These are phyloP conservation scores for Diogma glabrata DNA, from an alignment of 2,888 invertebrate species.

Conservation along the genomic window DNA sequence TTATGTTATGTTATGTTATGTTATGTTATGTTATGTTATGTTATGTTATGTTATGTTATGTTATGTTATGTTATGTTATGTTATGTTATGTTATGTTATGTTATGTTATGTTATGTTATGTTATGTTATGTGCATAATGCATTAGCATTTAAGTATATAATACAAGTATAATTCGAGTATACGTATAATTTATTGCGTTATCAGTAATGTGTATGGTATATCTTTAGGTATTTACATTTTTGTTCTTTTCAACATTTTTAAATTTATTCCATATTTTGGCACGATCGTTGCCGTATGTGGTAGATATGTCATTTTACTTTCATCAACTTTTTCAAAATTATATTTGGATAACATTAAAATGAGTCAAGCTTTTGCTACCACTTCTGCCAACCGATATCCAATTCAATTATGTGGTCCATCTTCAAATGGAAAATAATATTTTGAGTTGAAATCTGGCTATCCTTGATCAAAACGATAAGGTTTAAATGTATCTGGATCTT, in stretches of 20 bases:
- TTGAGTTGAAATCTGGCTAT: constrained; percentile 25
- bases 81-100: no score
- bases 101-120: no score
- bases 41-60: no score
- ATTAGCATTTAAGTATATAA: no score
- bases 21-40: no score
- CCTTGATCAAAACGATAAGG: constrained; percentile 35
- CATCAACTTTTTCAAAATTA: constrained; percentile 16
- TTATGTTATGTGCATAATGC: no score
- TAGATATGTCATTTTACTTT: constrained; percentile 27
- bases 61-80: no score
- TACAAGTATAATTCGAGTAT: no score
- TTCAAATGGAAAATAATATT: constrained; percentile 32
- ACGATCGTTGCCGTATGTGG: constrained; percentile 25
- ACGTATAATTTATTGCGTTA: no score
- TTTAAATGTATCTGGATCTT: constrained; percentile 35
- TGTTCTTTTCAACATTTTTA: constrained; percentile 21
- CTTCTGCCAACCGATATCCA: constrained; percentile 23
- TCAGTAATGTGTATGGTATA: no score
- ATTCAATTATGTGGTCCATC: constrained; percentile 34
- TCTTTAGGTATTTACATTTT: no score
- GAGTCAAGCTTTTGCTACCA: neutral
- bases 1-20: no score
- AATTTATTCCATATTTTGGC: constrained; percentile 28
- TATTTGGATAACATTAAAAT: neutral